A percentile compares a stretch with the other conserved stretches of the same genome.
These are phyloP conservation scores for Proisotoma minuta DNA, from an alignment of 2,888 invertebrate genomes.

Conservation along the genomic window DNA sequence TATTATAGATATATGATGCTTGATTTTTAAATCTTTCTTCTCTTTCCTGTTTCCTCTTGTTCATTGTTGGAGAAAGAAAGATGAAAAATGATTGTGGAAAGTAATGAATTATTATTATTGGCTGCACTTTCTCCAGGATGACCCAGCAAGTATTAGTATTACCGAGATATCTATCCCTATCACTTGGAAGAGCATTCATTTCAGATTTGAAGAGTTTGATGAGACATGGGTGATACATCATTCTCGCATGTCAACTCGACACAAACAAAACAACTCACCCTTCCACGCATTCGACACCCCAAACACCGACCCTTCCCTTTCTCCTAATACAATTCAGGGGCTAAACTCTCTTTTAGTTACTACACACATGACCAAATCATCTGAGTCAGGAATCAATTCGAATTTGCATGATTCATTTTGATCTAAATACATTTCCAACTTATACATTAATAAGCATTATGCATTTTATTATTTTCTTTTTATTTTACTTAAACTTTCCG, in stretches of 20 bases:
- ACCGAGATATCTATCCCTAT: background rate
- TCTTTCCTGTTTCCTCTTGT: too few relatives aligned
- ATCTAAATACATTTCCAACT: background rate
- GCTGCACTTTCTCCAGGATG: background rate
- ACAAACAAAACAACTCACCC: background rate
- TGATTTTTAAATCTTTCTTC: too few relatives aligned
- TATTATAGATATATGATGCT: too few relatives aligned
- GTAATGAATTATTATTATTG: conserved; percentile 4
- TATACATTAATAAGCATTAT: too few relatives aligned
- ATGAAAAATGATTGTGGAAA: conserved; percentile 3
- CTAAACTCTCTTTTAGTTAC: background rate
- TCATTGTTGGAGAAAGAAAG: background rate
- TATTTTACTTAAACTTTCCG: too few relatives aligned
- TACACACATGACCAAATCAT: background rate
- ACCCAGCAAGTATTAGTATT: background rate
- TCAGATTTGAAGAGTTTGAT: background rate
- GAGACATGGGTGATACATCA: background rate
- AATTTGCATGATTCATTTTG: background rate
- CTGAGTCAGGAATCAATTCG: background rate
- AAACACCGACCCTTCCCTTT: background rate
- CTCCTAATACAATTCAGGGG: background rate
- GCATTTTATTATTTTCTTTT: too few relatives aligned
- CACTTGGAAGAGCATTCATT: background rate
- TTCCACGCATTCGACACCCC: background rate
- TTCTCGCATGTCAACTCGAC: background rate